Evolutionary conservation across 2,113 vertebrate species (phyloP).

Genomic region (Thryonomys swinderianus): DNA sequence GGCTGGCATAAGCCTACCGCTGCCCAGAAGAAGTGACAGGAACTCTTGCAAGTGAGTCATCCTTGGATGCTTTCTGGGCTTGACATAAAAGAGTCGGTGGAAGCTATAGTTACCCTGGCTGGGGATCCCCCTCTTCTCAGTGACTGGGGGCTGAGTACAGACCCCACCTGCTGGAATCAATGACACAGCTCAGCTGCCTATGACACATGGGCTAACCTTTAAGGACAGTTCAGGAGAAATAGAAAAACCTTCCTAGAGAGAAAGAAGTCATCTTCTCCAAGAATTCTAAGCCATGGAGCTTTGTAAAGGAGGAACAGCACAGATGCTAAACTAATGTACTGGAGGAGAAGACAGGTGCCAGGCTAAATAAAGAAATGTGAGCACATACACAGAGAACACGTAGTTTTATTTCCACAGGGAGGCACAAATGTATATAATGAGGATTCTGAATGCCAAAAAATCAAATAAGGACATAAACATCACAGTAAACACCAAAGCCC

Average conservation of each 20-base stretch:
- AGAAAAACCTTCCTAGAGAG: constrained; percentile 59
- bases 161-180: not conserved
- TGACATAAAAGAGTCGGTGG: not conserved
- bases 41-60: not conserved
- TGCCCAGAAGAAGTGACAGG: constrained; percentile 12
- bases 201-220: constrained; percentile 26
- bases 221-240: not conserved
- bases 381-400: constrained; percentile 62
- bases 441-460: constrained; percentile 72
- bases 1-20: not conserved
- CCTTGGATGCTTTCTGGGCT: constrained; percentile 35
- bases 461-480: constrained; percentile 81
- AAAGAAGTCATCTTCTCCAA: constrained; percentile 72
- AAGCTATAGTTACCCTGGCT: constrained; percentile 5
- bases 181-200: not conserved
- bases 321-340: constrained; percentile 80
- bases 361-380: constrained; percentile 76
- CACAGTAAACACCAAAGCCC: constrained; percentile 73
- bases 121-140: not conserved
- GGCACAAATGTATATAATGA: constrained; percentile 77
- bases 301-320: constrained; percentile 77
- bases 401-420: constrained; percentile 72
- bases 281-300: constrained; percentile 73
- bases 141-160: not conserved
- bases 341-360: constrained; percentile 79